phyloP scores from a whole-genome alignment of 2,113 vertebrate genomes.

The Ovibos moschatus region DNA sequence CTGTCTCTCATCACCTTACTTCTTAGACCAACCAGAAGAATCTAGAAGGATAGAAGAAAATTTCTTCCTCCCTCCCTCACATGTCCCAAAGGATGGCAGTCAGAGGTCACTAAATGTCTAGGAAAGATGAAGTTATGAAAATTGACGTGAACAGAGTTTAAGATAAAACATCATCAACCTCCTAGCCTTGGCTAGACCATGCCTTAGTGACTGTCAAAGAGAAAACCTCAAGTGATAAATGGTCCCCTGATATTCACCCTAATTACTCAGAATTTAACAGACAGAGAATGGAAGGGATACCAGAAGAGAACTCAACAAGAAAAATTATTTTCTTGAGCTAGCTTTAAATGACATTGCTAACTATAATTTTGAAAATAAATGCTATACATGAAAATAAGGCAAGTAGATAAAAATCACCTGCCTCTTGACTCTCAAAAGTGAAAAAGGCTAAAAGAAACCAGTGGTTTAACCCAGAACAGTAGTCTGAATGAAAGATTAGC shows the following conservation, averaged over 20 bases:
- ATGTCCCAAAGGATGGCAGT: background rate
- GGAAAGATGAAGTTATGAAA: background rate
- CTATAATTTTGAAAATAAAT: constrained; percentile 11
- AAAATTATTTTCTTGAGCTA: background rate
- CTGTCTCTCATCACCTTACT: background rate
- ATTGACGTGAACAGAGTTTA: background rate
- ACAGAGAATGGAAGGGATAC: background rate
- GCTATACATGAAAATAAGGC: background rate
- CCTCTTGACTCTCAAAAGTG: constrained; percentile 12
- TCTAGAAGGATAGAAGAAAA: background rate
- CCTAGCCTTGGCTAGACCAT: background rate
- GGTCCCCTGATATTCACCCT: background rate
- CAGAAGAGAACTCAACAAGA: background rate
- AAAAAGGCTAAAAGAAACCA: background rate
- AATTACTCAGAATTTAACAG: background rate
- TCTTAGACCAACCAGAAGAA: background rate
- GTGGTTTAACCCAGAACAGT: background rate
- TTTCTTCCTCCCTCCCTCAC: background rate
- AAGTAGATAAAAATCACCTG: background rate
- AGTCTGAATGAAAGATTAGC: background rate
- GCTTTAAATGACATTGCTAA: background rate
- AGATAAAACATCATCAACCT: background rate
- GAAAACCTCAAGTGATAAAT: background rate
- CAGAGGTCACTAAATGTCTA: background rate
- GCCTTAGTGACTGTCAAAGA: background rate